These are phyloP conservation scores for Scaptomyza cyrtandrae DNA, from an alignment of 2,888 invertebrate species.

Conservation along the genomic window DNA sequence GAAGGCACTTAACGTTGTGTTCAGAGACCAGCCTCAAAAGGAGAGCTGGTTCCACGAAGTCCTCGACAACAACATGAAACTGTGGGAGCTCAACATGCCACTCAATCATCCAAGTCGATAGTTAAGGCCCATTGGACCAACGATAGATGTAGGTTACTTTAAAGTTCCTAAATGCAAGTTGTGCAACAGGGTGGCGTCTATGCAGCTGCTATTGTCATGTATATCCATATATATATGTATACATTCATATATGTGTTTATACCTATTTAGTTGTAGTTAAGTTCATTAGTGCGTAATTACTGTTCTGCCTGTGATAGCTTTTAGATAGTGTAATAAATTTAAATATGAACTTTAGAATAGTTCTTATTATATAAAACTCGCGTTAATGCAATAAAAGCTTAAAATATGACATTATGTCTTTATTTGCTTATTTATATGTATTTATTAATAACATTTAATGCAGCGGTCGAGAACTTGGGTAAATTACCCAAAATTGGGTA, in stretches of 20 bases:
- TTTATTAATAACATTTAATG: too few relatives aligned
- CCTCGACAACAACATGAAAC: conserved; percentile 94
- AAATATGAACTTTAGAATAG: conserved; percentile 23
- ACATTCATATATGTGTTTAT: conserved; percentile 6
- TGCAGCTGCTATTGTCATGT: conserved; percentile 35
- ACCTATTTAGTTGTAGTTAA: conserved; percentile 51
- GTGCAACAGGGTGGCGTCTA: conserved; percentile 25
- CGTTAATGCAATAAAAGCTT: conserved; percentile 22
- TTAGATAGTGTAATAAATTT: conserved; percentile 70
- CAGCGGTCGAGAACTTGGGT: too few relatives aligned
- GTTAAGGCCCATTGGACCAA: neutral
- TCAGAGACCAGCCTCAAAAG: conserved; percentile 90
- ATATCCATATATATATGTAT: conserved; percentile 22
- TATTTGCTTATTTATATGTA: neutral
- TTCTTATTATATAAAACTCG: conserved; percentile 19
- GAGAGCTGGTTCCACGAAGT: conserved; percentile 94
- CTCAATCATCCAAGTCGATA: conserved; percentile 67
- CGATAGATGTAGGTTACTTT: conserved; percentile 31
- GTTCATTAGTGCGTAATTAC: conserved; percentile 68
- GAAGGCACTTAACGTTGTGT: conserved; percentile 91
- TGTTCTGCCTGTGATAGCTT: conserved; percentile 82
- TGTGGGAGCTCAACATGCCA: conserved; percentile 95
- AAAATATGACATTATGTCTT: neutral
- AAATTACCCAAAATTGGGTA: too few relatives aligned
- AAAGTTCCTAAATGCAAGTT: conserved; percentile 70